Evolutionary conservation across 2,113 vertebrate genomes (phyloP).

Genomic region (Scartelaos histophorus): DNA sequence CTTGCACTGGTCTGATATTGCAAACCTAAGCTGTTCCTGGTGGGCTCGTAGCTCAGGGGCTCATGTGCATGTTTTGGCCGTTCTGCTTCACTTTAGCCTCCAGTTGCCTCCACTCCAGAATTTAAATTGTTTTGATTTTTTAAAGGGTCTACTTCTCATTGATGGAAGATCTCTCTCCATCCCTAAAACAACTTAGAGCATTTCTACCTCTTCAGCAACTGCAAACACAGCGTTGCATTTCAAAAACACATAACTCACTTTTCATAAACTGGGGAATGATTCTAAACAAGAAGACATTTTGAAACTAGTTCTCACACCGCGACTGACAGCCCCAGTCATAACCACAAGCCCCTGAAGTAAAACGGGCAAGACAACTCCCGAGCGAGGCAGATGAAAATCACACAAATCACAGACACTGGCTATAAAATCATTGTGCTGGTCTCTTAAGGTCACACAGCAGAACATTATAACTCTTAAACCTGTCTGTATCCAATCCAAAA

Average conservation of each 20-base stretch:
- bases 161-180: too few species aligned
- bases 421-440: constrained; percentile 49
- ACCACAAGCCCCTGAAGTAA: constrained; percentile 29
- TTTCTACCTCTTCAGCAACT: not conserved
- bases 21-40: too few species aligned
- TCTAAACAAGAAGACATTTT: not conserved
- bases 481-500: constrained; percentile 48
- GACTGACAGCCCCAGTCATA: constrained; percentile 35
- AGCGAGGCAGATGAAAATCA: constrained; percentile 27
- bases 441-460: constrained; percentile 47
- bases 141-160: too few species aligned
- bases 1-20: too few species aligned
- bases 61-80: too few species aligned
- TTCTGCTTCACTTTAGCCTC: too few species aligned
- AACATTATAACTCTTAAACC: constrained; percentile 57
- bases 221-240: not conserved
- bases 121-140: too few species aligned
- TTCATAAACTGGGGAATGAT: not conserved
- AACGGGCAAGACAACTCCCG: constrained; percentile 22
- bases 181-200: not conserved
- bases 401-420: constrained; percentile 36
- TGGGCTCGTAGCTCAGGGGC: too few species aligned
- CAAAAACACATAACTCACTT: not conserved
- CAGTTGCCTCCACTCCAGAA: too few species aligned
- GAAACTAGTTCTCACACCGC: constrained; percentile 6